Evolutionary conservation across 2,888 invertebrate species (phyloP), one percentile per base, ranked within the genome.

Genomic region (Conus canariensis): DNA sequence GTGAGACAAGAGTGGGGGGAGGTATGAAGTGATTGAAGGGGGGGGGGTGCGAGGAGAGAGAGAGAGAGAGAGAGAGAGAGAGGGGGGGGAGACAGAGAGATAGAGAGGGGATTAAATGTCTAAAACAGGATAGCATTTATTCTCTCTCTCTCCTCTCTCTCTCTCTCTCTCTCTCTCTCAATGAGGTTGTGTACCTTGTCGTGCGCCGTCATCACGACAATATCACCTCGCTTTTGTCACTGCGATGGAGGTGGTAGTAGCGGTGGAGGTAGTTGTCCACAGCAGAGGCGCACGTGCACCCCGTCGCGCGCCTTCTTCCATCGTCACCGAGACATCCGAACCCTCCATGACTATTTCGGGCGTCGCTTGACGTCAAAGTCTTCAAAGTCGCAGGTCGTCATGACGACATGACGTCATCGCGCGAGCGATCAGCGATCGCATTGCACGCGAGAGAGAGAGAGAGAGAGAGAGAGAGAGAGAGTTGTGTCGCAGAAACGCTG

Each of bases 361-460:
- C 64, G 10, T 58, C 74, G 9, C 60, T 19, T 86, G 85, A 86
- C 85, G 86, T 86, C 67, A 90, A 80, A 70, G 86, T 85, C 89
- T 77, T 25, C 74, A 70, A 86, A 86, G 85, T 85, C 85, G 86
- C 86, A 22, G 58, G 89, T 90, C 64, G 89, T 86, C 86, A 90
- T 86, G 89, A 45, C 89, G 14, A 90, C 89, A 25, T 90, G 85
- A 90, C 89, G 86, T 90, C 89, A 90, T 56, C 74, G 74, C 86
- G n/a, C 22, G 89, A 89, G 85, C 89, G 80, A 85, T 85, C 83
- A 67, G 85, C 70, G 89, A 89, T 89, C 89, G 64, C 83, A 67
- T 85, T 89, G 89, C 89, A 83, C 85, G 89, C 85, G 85, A 85
- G 83, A 83, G 83, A 83, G 83, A 83, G 83, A 83, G 83, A 83